Evolutionary conservation across 2,113 vertebrate genomes (phyloP), one percentile per base, ranked within the genome.

Genomic region (Sus scrofa): DNA sequence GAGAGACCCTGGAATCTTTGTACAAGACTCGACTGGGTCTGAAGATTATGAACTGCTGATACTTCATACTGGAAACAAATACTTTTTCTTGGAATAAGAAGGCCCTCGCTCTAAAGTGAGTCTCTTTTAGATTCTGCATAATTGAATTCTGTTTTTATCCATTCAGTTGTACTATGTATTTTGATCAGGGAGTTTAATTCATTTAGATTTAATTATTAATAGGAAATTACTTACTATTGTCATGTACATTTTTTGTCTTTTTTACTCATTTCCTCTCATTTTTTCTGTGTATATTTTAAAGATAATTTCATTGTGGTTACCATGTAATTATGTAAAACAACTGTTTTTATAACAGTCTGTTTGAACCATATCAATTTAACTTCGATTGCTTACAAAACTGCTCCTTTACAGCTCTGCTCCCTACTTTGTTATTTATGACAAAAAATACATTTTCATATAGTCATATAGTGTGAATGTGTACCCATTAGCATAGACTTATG

Each of bases 1-100:
- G 99, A 99, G 75, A 99, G 98, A 63, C 99, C 99, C 97, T 99
- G 99, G 24, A 99, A 99, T 84, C 99, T 98, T 10, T 99, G 99
- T 3, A 98, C 97, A 20, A 99, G 98, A 54, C 98, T 98, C 89
- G 98, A 96, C 11, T 97, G 90, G 1, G 98, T 95, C 2, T 97
- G 98, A 96, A 99, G 98, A 58, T 89, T 98, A 97, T 99, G 99
- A 37, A 99, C 93, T 0, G 99, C 99, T 0, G 99, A 99, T 86
- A 99, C 99, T 95, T 99, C 99, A 74, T 99, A 99, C 97, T 99
- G 99, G 77, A 97, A 98, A 97, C 99, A 99, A 62, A 99, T 96
- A 67, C 99, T 98, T n/a, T 99, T 99, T 94, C 99, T 99, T 97
- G 99, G 99, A 98, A 99, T 99, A 84, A 99, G 99, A 96, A 99